Evolutionary conservation across 2,888 invertebrate genomes (phyloP), one percentile per base, ranked within the genome.

Genomic region (Perdita meconis): DNA sequence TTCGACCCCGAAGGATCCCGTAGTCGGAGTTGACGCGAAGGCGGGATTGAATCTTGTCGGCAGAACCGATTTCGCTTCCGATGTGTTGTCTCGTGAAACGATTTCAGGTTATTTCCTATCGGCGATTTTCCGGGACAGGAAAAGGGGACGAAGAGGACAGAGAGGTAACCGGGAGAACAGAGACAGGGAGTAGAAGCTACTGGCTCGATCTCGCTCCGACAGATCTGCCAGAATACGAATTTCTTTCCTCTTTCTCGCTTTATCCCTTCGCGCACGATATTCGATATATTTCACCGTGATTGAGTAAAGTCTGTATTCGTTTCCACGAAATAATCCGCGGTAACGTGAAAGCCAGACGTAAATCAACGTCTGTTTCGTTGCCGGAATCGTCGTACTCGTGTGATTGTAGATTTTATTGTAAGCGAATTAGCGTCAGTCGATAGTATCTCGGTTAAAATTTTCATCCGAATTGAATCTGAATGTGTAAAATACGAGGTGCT

Each of bases 51-150:
- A 87, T 86, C 84, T 73, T 60, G 80, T 61, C 61, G 75, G 59
- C 78, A 81, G 79, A 81, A 82, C 76, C 83, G 70, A 77, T 87
- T 83, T 76, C 70, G 67, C 72, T 81, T 74, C 73, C 81, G 63
- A 19, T 47, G 73, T 73, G 61, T 76, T 84, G 82, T 80, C 71
- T 80, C 74, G 50, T 50, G 68, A 71, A 84, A 80, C 81, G 81
- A 81, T 72, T 80, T 83, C 79, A 68, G 63, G 73, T 81, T 85
- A 86, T 84, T 87, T 86, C 83, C 81, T 78, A 83, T 86, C 87
- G 65, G 59, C 80, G 81, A 83, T 80, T 82, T 80, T 73, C 67
- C 56, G 19, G 22, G 67, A 13, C 26, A 19, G 24, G 22, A 44
- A 64, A 57, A 44, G 36, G 19, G 22, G 40, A 38, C 12, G 19